These are phyloP conservation scores for Burhinus bistriatus DNA, from an alignment of 2,113 vertebrate species.

Conservation along the genomic window DNA sequence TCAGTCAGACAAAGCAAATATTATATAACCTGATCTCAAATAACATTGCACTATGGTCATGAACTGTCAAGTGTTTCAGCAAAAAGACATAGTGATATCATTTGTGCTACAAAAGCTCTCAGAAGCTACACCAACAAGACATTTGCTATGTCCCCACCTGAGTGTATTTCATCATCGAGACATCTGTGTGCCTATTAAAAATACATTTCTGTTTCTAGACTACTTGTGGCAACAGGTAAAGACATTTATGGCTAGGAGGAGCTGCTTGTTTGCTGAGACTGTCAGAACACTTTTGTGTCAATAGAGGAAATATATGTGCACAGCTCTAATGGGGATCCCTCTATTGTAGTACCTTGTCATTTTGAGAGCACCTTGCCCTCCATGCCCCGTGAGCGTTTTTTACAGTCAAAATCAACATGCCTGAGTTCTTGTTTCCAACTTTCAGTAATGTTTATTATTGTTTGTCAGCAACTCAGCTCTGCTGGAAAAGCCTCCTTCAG, in stretches of 20 bases:
- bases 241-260: not conserved
- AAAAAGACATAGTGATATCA: not conserved
- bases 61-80: not conserved
- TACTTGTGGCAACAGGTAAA: slow-evolving; percentile 14
- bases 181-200: slow-evolving; percentile 1
- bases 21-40: not conserved
- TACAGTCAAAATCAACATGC: slow-evolving; percentile 36
- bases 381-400: not conserved
- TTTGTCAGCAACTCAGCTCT: slow-evolving; percentile 58
- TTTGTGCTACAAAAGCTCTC: not conserved
- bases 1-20: not conserved
- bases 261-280: slow-evolving; percentile 21
- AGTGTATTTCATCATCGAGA: not conserved
- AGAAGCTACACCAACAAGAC: not conserved
- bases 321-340: slow-evolving; percentile 45
- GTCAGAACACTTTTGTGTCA: slow-evolving; percentile 42
- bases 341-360: slow-evolving; percentile 18
- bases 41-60: not conserved
- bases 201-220: not conserved
- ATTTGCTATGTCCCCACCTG: not conserved
- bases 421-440: slow-evolving; percentile 53
- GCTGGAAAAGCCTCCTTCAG: slow-evolving; percentile 46
- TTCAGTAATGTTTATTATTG: slow-evolving; percentile 50
- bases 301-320: slow-evolving; percentile 50
- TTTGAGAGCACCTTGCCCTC: slow-evolving; percentile 23